These are phyloP conservation scores for Drosophila rubida DNA, from an alignment of 2,888 invertebrate genomes.

Conservation along the genomic window DNA sequence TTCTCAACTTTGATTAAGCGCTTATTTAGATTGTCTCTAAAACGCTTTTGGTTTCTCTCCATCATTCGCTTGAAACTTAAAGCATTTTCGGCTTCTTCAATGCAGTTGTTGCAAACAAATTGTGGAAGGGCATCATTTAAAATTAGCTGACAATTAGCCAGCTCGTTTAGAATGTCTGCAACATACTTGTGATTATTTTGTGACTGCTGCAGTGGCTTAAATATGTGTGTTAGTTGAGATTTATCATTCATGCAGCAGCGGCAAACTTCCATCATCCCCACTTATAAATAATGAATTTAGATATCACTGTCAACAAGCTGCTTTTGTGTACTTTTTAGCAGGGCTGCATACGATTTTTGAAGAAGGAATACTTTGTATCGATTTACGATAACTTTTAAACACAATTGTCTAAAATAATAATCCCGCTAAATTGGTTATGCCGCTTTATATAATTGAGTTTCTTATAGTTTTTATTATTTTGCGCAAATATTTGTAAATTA, in stretches of 20 bases:
- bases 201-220: neutral
- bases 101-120: constrained; percentile 32
- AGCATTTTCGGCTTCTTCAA: neutral
- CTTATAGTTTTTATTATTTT: neutral
- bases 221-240: constrained; percentile 4
- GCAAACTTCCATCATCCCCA: constrained; percentile 29
- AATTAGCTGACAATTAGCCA: neutral
- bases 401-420: neutral
- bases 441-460: neutral
- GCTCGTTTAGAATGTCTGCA: constrained; percentile 35
- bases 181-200: neutral
- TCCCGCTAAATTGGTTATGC: too few relatives aligned
- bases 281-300: neutral
- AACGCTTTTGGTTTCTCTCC: neutral
- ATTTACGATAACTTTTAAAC: neutral
- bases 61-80: constrained; percentile 26
- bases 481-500: too few relatives aligned
- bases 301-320: too few relatives aligned
- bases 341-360: neutral
- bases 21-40: neutral
- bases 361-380: neutral
- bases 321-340: neutral
- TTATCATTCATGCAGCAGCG: constrained; percentile 17
- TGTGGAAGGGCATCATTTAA: constrained; percentile 3
- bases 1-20: neutral